Base-by-base conservation (phyloP, 1,140 invertebrate species). In the Papilio dardanus region DNA sequence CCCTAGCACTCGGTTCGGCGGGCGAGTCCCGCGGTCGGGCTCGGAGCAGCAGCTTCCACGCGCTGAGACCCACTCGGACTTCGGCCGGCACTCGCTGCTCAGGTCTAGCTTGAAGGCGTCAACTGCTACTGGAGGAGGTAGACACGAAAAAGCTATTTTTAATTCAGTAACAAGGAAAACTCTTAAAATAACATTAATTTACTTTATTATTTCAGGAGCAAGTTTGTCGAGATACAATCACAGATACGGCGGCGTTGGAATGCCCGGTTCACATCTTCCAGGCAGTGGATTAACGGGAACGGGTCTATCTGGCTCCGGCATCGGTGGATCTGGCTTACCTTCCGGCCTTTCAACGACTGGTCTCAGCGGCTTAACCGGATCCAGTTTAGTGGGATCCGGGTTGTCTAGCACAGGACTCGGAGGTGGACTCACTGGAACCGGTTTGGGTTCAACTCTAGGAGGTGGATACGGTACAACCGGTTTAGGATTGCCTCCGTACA, bases 1-100 rank as follows among this genome's bases (percentile, higher is more conserved):
- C 71, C 65, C 8, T 78, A 91, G 89, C 66, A 88, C 86, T 6
- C 79, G 91, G 16, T 92, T 91, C 71, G 86, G 90, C 33, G 88
- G 88, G 10, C 83, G 91, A 76, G 96, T 97, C 92, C 97, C 97
- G 1, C 94, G 97, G 74, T 97, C 97, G 65, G 97, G 97, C 28
- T 97, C 97, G 3, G 97, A 97, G 90, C 97, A 98, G 83, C 97
- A 97, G 89, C 93, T 97, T 75, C 97, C 97, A 8, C 94, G 97
- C 46, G 96, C 97, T 2, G 97, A 97, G 92, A 97, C 97, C 77
- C 95, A 96, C 94, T 83, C 95, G 89, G 87, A 92, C 71, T 94
- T 97, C 76, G 96, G 96, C 58, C 92, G 96, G 54, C 96, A 97
- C 83, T 97, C 96, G 31, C 89, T 97, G 74, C 94, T 97, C 37